Conservation (phyloP, 2,113 vertebrate species). For the Erpornis zantholeuca region DNA sequence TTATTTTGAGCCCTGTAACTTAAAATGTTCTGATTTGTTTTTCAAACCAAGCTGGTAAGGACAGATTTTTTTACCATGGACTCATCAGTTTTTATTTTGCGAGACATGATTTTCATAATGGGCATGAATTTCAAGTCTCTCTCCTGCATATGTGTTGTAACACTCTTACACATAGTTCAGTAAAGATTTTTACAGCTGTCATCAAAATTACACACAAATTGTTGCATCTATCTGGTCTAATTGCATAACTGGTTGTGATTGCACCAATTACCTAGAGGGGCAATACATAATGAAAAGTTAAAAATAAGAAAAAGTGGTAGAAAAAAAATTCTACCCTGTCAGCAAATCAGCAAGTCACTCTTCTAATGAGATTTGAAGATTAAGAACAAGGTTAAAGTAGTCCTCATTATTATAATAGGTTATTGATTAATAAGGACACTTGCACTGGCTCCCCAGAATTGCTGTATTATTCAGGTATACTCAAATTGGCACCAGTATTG, state of each 20-base stretch:
- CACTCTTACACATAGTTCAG: not conserved
- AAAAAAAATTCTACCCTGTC: not conserved
- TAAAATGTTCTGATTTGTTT: not conserved
- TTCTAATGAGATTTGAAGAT: not conserved
- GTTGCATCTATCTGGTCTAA: not conserved
- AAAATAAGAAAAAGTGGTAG: not conserved
- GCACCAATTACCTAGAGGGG: not conserved
- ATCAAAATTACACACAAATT: not conserved
- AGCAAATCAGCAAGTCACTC: not conserved
- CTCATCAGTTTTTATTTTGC: not conserved
- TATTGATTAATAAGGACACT: not conserved
- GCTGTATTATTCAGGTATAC: not conserved
- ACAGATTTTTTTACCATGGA: not conserved
- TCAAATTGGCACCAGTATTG: not conserved
- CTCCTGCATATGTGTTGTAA: not conserved
- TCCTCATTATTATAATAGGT: not conserved
- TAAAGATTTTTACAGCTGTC: slow-evolving; percentile 18
- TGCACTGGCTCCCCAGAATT: not conserved
- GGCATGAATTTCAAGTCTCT: not conserved
- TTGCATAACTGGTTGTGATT: slow-evolving; percentile 24
- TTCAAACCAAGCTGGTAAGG: not conserved
- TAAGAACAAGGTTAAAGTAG: not conserved
- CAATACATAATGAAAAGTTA: not conserved
- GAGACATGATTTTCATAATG: not conserved
- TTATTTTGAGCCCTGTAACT: not conserved